Evolutionary conservation across 1,140 invertebrate genomes (phyloP).

Genomic region (Patella vulgata): DNA sequence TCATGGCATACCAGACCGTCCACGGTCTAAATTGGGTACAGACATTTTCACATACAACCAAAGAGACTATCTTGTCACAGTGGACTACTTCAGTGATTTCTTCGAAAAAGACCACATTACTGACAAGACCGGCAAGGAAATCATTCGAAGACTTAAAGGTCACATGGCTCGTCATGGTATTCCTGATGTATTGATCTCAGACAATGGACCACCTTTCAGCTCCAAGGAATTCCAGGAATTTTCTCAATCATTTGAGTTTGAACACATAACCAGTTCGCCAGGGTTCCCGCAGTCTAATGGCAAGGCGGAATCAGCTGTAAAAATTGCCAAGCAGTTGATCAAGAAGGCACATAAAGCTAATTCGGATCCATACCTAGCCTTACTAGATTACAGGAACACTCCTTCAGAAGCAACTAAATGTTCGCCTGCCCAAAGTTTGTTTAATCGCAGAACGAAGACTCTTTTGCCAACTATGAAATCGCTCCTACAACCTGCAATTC

Average conservation of each 20-base stretch:
- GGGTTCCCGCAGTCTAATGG: constrained; percentile 33
- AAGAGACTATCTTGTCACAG: constrained; percentile 20
- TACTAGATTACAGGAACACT: constrained; percentile 37
- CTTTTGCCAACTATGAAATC: constrained; percentile 25
- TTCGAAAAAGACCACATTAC: constrained; percentile 30
- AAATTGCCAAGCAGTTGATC: constrained; percentile 37
- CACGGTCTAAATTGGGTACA: constrained; percentile 32
- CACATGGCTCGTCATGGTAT: constrained; percentile 39
- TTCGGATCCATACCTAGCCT: constrained; percentile 28
- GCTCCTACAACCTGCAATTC: too few relatives aligned
- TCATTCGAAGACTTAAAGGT: constrained; percentile 35
- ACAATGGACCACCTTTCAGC: too few relatives aligned
- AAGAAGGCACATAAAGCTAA: constrained; percentile 24
- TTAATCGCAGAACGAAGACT: constrained; percentile 20
- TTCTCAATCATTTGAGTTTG: constrained; percentile 19
- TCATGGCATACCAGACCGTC: constrained; percentile 27
- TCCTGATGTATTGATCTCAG: constrained; percentile 17
- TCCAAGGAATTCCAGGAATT: constrained; percentile 27
- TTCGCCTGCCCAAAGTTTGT: constrained; percentile 25
- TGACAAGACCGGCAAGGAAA: constrained; percentile 18
- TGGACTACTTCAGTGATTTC: constrained; percentile 38
- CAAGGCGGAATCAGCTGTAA: constrained; percentile 37
- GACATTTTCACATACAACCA: constrained; percentile 22
- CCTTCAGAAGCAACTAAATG: constrained; percentile 18
- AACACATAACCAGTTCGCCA: constrained; percentile 27